A percentile compares a stretch with the other conserved stretches of the same genome.
Conservation (phyloP, 1,140 invertebrate species). For the Panulirus ornatus region DNA sequence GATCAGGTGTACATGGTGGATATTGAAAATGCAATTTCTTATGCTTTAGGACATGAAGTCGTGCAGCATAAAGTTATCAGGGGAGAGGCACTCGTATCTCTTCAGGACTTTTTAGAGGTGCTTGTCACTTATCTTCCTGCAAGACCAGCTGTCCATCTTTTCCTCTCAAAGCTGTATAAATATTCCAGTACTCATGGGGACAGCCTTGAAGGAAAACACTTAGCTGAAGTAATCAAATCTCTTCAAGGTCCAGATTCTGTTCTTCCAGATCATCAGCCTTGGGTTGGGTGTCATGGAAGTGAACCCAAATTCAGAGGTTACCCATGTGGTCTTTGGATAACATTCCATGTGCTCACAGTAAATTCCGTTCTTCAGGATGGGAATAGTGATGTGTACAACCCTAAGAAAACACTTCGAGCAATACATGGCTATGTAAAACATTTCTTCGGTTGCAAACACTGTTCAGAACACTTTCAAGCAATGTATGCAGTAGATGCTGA, state of each 20-base stretch:
- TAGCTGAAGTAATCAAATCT: conserved; percentile 76
- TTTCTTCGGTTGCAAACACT: conserved; percentile 97
- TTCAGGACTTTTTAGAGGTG: conserved; percentile 86
- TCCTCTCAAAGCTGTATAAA: conserved; percentile 82
- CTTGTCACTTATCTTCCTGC: conserved; percentile 87
- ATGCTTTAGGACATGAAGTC: conserved; percentile 90
- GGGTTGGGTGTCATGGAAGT: conserved; percentile 91
- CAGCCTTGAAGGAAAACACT: conserved; percentile 81
- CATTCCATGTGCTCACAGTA: conserved; percentile 96
- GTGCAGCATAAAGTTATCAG: conserved; percentile 83
- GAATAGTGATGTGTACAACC: conserved; percentile 77
- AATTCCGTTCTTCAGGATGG: conserved; percentile 83
- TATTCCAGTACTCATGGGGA: conserved; percentile 78
- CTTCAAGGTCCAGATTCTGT: conserved; percentile 39
- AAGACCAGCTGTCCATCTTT: conserved; percentile 82
- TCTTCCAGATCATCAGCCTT: conserved; percentile 81
- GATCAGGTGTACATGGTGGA: conserved; percentile 88
- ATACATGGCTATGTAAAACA: conserved; percentile 93
- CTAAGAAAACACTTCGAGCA: conserved; percentile 85
- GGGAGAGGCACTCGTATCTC: conserved; percentile 84
- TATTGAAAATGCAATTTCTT: conserved; percentile 89
- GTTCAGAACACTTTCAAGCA: conserved; percentile 90
- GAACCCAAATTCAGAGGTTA: conserved; percentile 88
- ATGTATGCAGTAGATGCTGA: conserved; percentile 84
- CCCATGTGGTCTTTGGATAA: conserved; percentile 95